Evolutionary conservation across 2,113 vertebrate genomes (phyloP).

Genomic region (Alethe castanea): DNA sequence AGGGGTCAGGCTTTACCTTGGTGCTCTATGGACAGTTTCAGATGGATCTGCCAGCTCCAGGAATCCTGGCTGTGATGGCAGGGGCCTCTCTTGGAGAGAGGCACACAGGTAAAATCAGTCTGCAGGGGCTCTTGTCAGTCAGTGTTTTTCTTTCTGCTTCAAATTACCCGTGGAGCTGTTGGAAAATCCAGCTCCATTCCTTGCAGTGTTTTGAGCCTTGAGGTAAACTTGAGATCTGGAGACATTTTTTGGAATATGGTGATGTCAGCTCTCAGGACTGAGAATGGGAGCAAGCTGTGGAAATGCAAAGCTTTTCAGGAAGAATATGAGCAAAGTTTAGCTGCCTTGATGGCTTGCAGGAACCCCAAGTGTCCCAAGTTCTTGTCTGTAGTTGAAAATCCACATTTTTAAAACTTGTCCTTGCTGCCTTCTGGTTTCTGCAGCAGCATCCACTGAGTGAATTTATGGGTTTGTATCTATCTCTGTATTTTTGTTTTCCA

Average conservation of each 20-base stretch:
- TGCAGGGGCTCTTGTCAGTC: neutral
- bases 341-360: neutral
- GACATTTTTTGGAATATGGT: neutral
- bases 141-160: neutral
- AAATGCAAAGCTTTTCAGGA: neutral
- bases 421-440: fast-evolving
- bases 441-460: neutral
- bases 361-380: neutral
- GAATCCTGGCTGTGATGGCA: neutral
- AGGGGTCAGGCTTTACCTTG: neutral
- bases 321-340: neutral
- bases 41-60: neutral
- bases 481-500: neutral
- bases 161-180: neutral
- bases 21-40: neutral
- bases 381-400: neutral
- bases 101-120: neutral
- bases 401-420: neutral
- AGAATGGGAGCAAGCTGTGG: neutral
- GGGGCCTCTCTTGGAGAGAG: neutral
- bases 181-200: neutral
- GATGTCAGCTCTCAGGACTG: neutral
- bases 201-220: neutral
- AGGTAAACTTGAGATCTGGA: neutral
- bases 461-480: neutral